These are phyloP conservation scores for Hydrolagus colliei DNA, from an alignment of 2,797 vertebrate species.

Conservation along the genomic window DNA sequence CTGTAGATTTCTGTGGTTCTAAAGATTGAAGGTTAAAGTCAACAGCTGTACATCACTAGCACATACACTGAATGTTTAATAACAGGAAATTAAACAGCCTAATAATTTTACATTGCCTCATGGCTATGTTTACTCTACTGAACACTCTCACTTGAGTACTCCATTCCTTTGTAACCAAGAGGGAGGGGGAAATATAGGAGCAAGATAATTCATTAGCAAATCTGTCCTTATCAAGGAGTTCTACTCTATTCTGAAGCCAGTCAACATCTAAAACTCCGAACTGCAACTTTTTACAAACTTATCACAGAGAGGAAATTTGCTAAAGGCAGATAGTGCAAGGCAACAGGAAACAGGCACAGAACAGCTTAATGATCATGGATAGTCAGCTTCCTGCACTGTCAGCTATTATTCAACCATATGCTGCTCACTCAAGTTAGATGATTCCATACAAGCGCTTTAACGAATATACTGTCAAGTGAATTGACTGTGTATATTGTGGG, in stretches of 20 bases:
- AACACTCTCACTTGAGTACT: neutral
- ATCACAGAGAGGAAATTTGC: conserved; percentile 45
- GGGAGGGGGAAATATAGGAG: neutral
- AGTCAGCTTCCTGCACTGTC: neutral
- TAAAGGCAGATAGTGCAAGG: conserved; percentile 40
- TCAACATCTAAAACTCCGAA: conserved; percentile 24
- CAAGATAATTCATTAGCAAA: neutral
- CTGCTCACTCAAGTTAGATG: neutral
- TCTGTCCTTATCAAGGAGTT: neutral
- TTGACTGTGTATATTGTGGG: too few species aligned
- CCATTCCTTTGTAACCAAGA: neutral
- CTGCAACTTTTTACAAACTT: conserved; percentile 35
- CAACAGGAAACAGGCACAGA: conserved; percentile 40
- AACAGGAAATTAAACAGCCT: neutral
- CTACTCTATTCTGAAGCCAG: neutral
- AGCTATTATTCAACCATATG: neutral
- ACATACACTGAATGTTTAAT: neutral
- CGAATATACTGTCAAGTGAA: too few species aligned
- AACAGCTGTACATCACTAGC: neutral
- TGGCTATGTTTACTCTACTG: neutral
- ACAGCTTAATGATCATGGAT: neutral
- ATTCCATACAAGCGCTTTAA: neutral
- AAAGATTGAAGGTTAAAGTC: neutral
- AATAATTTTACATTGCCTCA: neutral
- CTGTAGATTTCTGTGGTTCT: too few species aligned